Evolutionary conservation across 2,113 vertebrate species (phyloP), one percentile per base, ranked within the genome.

Genomic region (Strix aluco): DNA sequence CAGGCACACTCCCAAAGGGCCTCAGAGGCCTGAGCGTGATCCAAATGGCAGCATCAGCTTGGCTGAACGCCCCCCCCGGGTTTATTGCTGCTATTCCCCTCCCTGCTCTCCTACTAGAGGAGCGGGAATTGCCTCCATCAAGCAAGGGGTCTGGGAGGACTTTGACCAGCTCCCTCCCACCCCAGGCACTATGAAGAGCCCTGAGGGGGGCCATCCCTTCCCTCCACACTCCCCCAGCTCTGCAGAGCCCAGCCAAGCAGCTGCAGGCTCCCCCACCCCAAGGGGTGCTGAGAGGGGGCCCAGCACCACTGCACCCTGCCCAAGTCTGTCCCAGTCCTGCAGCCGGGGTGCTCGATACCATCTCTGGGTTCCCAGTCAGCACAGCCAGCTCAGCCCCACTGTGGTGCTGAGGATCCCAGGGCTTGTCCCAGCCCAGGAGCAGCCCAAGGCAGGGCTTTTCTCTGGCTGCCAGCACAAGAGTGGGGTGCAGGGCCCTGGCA

Each of bases 291-390:
- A 77, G 25, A 63, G 32, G 38, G 25, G 5, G 6, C 22, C 62
- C 29, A 47, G 38, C 4, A 12, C 42, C 32, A 47, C 44, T 21
- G 34, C 21, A 90, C 34, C 42, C 67, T 38, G 12, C 15, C 49
- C 32, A 42, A 83, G 38, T 44, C 46, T 40, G 10, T 66, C 22
- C 19, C 18, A 23, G 40, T n/a, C 47, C 40, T 34, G 10, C 91
- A 86, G 34, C 34, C 1, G 1, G 11, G 19, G 19, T 29, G 30
- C 12, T 74, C 0, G 0, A 20, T 32, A 44, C 10, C 46, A 42
- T 12, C 38, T 61, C 0, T 0, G 38, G 11, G 22, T 5, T 86
- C 16, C 42, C n/a, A 59, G 29, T 29, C 58, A 80, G 62, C 77
- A 67, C 11, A 42, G 61, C 27, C 51, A 86, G 70, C 61, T 51